Conservation (phyloP, 1,140 invertebrate genomes). For the Chlorops oryzae region DNA sequence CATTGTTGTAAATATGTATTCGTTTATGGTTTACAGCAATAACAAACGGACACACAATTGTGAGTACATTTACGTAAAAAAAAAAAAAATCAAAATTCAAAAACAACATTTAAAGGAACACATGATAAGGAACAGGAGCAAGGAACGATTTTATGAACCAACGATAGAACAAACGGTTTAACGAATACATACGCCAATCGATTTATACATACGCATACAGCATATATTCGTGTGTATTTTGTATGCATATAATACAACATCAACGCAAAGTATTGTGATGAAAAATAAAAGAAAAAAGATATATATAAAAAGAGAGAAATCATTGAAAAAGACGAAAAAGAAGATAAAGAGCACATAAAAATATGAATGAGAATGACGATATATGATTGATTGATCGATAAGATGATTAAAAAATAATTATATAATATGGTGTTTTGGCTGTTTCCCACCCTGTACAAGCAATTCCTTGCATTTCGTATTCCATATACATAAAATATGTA, state of each 20-base stretch:
- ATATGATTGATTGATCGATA: background rate
- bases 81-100: background rate
- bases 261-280: constrained; percentile 5
- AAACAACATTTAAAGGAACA: too few relatives aligned
- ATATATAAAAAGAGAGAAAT: constrained; percentile 6
- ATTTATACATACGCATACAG: too few relatives aligned
- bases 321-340: background rate
- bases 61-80: background rate
- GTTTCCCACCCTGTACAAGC: too few relatives aligned
- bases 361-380: background rate
- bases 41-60: background rate
- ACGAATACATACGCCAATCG: constrained; percentile 1
- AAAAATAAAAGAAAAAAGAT: constrained; percentile 5
- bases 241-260: too few relatives aligned
- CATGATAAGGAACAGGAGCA: too few relatives aligned
- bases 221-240: too few relatives aligned
- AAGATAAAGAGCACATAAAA: background rate
- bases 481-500: too few relatives aligned
- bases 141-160: background rate
- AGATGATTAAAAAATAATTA: too few relatives aligned
- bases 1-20: too few relatives aligned
- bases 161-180: background rate
- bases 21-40: background rate
- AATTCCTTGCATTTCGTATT: too few relatives aligned
- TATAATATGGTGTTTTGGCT: too few relatives aligned